Evolutionary conservation across 1,140 invertebrate species (phyloP), one percentile per base, ranked within the genome.

Genomic region (Magallana angulata): DNA sequence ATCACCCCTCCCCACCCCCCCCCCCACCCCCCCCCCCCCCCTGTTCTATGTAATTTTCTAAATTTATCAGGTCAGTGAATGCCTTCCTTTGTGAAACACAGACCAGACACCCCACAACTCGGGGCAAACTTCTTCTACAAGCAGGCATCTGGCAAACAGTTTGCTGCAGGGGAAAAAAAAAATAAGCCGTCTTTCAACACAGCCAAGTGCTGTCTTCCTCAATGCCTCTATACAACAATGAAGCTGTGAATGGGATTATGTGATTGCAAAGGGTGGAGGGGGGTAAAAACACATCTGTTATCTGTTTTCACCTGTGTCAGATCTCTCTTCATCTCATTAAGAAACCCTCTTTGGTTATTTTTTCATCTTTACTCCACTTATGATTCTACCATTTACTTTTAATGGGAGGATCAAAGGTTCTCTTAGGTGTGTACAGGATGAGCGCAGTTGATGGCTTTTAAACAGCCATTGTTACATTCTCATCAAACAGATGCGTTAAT

Each of bases 321-420:
- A 11, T 30, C 68, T 76, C 24, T 76, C 68, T 30, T 76, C 36
- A 76, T 76, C 68, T 76, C 24, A 76, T 76, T 62, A 62, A n/a
- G 24, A 36, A 48, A 48, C 36, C 24, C 24, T 76, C 36, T n/a
- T 76, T 71, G 36, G 36, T 48, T 48, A 48, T 48, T 48, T 48
- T 48, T 48, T 48, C 36, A 48, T 48, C 36, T 48, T 48, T 48
- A 48, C 36, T 48, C 36, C 36, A 48, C 36, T 48, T 48, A 48
- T 48, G 36, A 71, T 30, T 76, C 7, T 30, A 30, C 24, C 36
- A 12, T 24, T 48, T 30, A 8, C 7, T 71, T 30, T 71, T 30
- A 12, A 30, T 76, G 18, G 68, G 68, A 36, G 68, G 68, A 76
- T 76, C 68, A 76, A 76, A 76, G 68, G 36, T 76, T 76, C 36